phyloP scores from a whole-genome alignment of 2,113 vertebrate species.

The Rhynchomys soricoides region DNA sequence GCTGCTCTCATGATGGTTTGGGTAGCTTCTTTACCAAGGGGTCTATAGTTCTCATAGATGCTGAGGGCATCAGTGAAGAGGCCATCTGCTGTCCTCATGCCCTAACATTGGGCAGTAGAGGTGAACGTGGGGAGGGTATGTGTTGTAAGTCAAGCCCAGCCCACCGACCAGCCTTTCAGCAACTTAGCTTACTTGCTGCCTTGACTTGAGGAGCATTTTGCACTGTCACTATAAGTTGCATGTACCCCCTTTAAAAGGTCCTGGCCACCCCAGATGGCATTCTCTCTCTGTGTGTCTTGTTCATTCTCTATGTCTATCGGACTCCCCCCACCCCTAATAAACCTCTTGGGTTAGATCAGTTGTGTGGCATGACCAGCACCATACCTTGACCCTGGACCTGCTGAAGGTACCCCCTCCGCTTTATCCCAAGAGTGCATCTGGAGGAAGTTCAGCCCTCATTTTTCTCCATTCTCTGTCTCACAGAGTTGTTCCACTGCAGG shows the following conservation, averaged over 20 bases:
- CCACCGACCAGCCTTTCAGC: not conserved
- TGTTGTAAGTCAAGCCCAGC: not conserved
- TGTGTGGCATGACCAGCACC: not conserved
- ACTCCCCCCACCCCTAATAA: not conserved
- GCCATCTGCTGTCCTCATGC: not conserved
- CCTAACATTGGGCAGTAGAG: not conserved
- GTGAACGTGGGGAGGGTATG: accelerated
- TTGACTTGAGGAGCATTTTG: not conserved
- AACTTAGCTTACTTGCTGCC: not conserved
- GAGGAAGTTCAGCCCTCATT: not conserved
- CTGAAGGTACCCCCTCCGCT: not conserved
- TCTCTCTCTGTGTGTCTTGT: not conserved
- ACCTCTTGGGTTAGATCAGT: not conserved
- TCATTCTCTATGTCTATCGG: not conserved
- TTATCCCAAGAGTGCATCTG: not conserved
- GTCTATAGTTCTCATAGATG: accelerated
- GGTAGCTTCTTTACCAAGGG: not conserved
- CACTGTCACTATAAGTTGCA: not conserved
- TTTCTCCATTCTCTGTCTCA: not conserved
- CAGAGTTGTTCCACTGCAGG: not conserved
- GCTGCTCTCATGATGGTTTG: not conserved
- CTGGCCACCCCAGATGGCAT: not conserved
- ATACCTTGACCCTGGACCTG: not conserved
- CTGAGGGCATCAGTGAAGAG: no score
- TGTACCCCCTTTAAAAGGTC: not conserved